Conservation (phyloP, 2,888 invertebrate genomes). For the Ptychoptera contaminata region DNA sequence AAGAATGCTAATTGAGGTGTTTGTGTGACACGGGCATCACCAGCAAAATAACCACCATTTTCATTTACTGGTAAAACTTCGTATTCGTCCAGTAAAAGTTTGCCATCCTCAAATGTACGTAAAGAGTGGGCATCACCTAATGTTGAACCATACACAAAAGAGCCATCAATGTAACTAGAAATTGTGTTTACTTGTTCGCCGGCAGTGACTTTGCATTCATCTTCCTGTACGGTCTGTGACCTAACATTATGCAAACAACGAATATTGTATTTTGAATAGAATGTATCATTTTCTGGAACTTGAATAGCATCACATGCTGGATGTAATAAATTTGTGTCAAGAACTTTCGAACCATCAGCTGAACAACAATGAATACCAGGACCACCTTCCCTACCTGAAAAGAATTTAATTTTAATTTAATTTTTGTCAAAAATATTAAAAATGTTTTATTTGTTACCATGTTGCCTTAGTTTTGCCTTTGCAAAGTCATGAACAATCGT, state of each 20-base stretch:
- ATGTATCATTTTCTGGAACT: constrained; percentile 37
- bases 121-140: constrained; percentile 45
- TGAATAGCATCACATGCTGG: constrained; percentile 44
- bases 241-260: constrained; percentile 44
- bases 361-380: constrained; percentile 37
- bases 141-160: constrained; percentile 65
- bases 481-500: constrained; percentile 7
- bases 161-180: constrained; percentile 49
- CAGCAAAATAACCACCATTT: constrained; percentile 57
- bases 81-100: constrained; percentile 47
- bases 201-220: constrained; percentile 39
- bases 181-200: constrained; percentile 36
- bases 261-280: constrained; percentile 34
- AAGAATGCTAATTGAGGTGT: constrained; percentile 32
- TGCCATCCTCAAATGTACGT: constrained; percentile 51
- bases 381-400: neutral
- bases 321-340: constrained; percentile 34
- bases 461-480: neutral
- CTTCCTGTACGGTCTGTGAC: constrained; percentile 37
- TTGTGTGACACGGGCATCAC: constrained; percentile 36
- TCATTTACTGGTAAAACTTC: constrained; percentile 44
- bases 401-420: neutral
- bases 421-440: neutral
- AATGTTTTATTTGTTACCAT: constrained; percentile 3
- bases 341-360: constrained; percentile 29